Evolutionary conservation across 2,113 vertebrate species (phyloP).

Genomic region (Thymallus thymallus): DNA sequence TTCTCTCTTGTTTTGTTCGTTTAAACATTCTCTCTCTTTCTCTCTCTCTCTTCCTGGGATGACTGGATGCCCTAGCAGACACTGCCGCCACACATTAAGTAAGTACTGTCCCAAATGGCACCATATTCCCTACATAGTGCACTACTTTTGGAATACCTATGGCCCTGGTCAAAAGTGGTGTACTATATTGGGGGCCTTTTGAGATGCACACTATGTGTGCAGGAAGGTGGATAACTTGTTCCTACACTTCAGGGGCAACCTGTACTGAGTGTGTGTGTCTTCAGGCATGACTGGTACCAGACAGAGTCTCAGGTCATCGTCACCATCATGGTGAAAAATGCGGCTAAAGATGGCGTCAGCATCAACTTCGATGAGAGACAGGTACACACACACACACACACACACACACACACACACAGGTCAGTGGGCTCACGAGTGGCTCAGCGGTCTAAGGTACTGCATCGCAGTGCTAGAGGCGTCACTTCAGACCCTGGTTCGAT

Average conservation of each 20-base stretch:
- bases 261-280: slow-evolving; percentile 1
- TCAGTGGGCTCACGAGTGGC: too few species aligned
- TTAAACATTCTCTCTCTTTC: background rate
- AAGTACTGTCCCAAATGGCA: slow-evolving; percentile 43
- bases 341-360: slow-evolving; percentile 82
- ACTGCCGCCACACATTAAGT: slow-evolving; percentile 63
- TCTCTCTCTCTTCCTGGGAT: slow-evolving; percentile 19
- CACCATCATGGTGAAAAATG: slow-evolving; percentile 92
- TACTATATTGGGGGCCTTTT: background rate
- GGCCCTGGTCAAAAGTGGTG: background rate
- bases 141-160: background rate
- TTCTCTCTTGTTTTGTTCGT: background rate
- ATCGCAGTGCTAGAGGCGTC: too few species aligned
- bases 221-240: too few species aligned
- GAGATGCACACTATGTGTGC: too few species aligned
- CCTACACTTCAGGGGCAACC: background rate
- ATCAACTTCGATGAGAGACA: slow-evolving; percentile 84
- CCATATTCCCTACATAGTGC: background rate
- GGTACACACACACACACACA: slow-evolving; percentile 67
- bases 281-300: slow-evolving; percentile 95
- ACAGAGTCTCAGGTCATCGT: slow-evolving; percentile 94
- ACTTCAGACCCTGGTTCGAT: too few species aligned
- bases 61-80: slow-evolving; percentile 50
- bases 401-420: background rate
- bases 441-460: too few species aligned